Conservation (phyloP, 2,113 vertebrate species). For the Tringa solitaria region DNA sequence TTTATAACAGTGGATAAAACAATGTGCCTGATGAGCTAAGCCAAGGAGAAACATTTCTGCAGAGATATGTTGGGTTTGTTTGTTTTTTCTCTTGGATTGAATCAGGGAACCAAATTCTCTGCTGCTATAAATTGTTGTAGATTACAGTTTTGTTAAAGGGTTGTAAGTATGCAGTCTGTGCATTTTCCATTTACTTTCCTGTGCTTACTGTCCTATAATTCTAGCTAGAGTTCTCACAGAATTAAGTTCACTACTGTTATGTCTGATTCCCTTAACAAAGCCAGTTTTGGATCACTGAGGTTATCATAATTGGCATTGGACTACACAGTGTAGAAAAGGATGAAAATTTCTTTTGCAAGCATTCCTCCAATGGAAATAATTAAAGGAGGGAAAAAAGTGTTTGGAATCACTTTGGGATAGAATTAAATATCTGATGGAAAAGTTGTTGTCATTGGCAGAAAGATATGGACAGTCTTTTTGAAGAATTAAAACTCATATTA, state of each 20-base stretch:
- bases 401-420: background rate
- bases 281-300: background rate
- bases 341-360: background rate
- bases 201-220: background rate
- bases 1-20: constrained; percentile 38
- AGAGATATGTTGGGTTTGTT: background rate
- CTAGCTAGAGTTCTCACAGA: background rate
- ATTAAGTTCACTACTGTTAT: background rate
- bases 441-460: background rate
- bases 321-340: background rate
- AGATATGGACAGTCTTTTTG: background rate
- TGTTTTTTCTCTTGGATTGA: background rate
- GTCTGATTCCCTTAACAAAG: background rate
- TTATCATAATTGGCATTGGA: background rate
- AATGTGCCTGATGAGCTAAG: constrained; percentile 32
- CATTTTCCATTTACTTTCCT: background rate
- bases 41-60: background rate
- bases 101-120: constrained; percentile 18
- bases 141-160: constrained; percentile 13
- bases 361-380: background rate
- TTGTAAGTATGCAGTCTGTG: background rate
- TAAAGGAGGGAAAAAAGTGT: rapidly evolving
- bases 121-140: background rate
- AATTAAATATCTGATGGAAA: background rate
- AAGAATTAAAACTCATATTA: background rate